phyloP scores from a whole-genome alignment of 2,888 invertebrate species.

The Euphydryas editha region DNA sequence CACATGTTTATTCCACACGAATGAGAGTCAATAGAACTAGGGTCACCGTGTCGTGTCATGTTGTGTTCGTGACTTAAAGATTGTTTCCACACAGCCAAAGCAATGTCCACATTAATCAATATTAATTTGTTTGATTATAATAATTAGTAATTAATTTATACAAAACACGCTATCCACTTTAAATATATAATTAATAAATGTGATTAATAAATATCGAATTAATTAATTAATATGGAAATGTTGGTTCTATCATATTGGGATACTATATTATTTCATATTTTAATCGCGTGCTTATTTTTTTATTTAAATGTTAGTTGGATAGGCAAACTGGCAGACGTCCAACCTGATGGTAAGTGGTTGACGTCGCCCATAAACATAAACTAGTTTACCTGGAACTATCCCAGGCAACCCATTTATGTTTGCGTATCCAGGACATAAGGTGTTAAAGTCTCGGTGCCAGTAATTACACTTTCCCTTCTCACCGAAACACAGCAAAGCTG shows the following conservation, averaged over 20 bases:
- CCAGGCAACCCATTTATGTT: too few relatives aligned
- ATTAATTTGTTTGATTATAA: slow-evolving; percentile 1
- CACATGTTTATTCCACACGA: slow-evolving; percentile 4
- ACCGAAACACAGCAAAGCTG: too few relatives aligned
- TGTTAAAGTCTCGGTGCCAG: too few relatives aligned
- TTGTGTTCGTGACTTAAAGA: not conserved
- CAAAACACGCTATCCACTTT: not conserved
- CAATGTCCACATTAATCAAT: slow-evolving; percentile 8
- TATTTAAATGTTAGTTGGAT: too few relatives aligned
- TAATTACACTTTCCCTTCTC: too few relatives aligned
- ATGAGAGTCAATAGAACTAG: not conserved
- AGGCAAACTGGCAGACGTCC: too few relatives aligned
- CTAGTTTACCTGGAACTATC: too few relatives aligned
- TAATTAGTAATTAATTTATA: not conserved
- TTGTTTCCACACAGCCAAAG: not conserved
- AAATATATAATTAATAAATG: not conserved
- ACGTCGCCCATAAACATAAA: too few relatives aligned
- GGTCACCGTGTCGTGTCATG: slow-evolving; percentile 7
- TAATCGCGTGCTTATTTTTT: not conserved
- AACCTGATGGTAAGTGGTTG: too few relatives aligned
- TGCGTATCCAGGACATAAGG: too few relatives aligned
- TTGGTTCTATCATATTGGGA: not conserved
- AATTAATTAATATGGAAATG: not conserved
- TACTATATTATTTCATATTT: not conserved
- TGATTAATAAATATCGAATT: not conserved